Percentiles rank a stretch among this genome's conserved stretches.
These are phyloP conservation scores for Nasonia oneida DNA, from an alignment of 2,888 invertebrate species.

Conservation along the genomic window DNA sequence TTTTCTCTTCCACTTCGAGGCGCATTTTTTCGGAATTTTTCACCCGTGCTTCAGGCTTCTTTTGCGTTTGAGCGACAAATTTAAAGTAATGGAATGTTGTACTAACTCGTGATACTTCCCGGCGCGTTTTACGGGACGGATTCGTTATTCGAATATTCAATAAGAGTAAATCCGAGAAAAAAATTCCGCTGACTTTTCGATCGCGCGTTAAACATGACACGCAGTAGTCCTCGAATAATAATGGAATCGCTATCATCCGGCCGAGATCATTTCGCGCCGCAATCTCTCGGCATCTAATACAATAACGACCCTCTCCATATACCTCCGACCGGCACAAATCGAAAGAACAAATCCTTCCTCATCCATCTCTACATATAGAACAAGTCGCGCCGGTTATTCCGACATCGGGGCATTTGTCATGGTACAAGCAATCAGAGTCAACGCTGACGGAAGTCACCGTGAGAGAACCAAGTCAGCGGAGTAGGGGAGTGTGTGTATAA, in stretches of 20 bases:
- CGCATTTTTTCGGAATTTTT: background rate
- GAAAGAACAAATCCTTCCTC: background rate
- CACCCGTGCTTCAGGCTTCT: background rate
- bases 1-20: background rate
- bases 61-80: background rate
- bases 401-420: background rate
- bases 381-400: background rate
- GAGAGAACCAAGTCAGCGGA: background rate
- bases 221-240: no score
- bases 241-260: no score
- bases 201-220: no score
- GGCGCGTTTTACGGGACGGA: no score
- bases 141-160: no score
- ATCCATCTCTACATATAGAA: background rate
- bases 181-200: no score
- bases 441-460: background rate
- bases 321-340: background rate
- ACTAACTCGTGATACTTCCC: no score
- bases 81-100: background rate
- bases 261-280: no score
- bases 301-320: no score
- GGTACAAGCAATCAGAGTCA: conserved; percentile 7
- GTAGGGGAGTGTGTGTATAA: background rate
- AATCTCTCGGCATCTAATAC: no score
- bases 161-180: no score